Percentiles rank a stretch among this genome's conserved stretches.
These are phyloP conservation scores for Drosophila nigromelanica DNA, from an alignment of 1,140 invertebrate species.

Conservation along the genomic window DNA sequence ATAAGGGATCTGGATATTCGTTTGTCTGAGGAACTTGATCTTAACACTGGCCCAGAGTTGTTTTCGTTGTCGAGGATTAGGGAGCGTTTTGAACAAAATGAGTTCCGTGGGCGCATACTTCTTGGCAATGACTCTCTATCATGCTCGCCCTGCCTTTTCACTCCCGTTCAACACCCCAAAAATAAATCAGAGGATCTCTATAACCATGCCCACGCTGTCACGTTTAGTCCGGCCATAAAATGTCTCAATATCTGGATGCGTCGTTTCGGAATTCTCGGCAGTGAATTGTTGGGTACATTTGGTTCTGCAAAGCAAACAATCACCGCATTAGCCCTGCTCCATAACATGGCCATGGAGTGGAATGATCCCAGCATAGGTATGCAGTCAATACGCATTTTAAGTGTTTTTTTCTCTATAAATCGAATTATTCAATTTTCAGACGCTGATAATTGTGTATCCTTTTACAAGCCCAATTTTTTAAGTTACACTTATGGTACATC, in stretches of 20 bases:
- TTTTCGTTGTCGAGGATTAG: constrained; percentile 65
- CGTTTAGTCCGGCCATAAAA: constrained; percentile 62
- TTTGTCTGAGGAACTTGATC: constrained; percentile 45
- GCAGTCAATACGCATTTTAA: not conserved
- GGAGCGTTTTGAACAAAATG: constrained; percentile 76
- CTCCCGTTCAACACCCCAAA: constrained; percentile 54
- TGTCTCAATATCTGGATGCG: constrained; percentile 55
- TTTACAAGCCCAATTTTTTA: constrained; percentile 43
- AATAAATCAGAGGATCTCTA: constrained; percentile 62
- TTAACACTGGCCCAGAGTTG: constrained; percentile 45
- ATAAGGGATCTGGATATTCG: constrained; percentile 72
- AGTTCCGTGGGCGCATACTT: constrained; percentile 73
- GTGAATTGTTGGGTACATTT: constrained; percentile 53
- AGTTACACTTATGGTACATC: constrained; percentile 8
- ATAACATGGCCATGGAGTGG: constrained; percentile 81
- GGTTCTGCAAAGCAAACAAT: constrained; percentile 64
- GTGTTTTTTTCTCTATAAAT: not conserved
- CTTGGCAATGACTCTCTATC: constrained; percentile 60
- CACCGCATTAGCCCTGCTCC: constrained; percentile 65
- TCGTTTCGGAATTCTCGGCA: constrained; percentile 62
- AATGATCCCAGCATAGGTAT: constrained; percentile 60
- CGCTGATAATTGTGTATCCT: constrained; percentile 32
- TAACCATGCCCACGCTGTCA: constrained; percentile 60
- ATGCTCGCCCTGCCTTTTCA: constrained; percentile 63
- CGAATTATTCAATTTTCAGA: constrained; percentile 30